These are phyloP conservation scores for Seriola rivoliana DNA, from an alignment of 2,113 vertebrate species.

Conservation along the genomic window DNA sequence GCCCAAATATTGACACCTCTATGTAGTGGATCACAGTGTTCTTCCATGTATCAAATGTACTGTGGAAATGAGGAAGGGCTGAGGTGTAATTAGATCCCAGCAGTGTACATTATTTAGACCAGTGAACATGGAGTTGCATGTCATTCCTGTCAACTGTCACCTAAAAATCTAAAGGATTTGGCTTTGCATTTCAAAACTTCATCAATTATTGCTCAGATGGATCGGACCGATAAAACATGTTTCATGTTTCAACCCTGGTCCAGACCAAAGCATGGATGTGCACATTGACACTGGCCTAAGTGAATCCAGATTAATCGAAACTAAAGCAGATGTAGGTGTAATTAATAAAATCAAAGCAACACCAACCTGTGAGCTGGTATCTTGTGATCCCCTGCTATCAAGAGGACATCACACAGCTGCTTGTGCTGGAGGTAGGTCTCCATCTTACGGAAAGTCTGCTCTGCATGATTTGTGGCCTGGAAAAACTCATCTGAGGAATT, in stretches of 20 bases:
- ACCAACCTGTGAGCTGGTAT: slow-evolving; percentile 96
- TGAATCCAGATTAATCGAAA: slow-evolving; percentile 37
- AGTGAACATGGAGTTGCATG: slow-evolving; percentile 34
- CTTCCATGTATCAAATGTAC: slow-evolving; percentile 19
- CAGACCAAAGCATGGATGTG: slow-evolving; percentile 15
- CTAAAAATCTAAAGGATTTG: slow-evolving; percentile 17
- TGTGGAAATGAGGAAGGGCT: slow-evolving; percentile 39
- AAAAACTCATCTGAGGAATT: slow-evolving; percentile 91
- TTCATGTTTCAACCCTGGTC: background rate
- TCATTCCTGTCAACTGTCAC: slow-evolving; percentile 10
- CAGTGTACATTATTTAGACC: slow-evolving; percentile 31
- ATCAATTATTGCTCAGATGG: slow-evolving; percentile 18
- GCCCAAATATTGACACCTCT: slow-evolving; percentile 55
- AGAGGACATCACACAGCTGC: slow-evolving; percentile 95
- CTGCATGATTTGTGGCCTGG: slow-evolving; percentile 92
- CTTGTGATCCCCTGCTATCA: slow-evolving; percentile 93
- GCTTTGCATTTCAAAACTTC: slow-evolving; percentile 43
- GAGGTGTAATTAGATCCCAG: slow-evolving; percentile 56
- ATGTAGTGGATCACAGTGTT: slow-evolving; percentile 23
- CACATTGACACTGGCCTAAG: slow-evolving; percentile 27
- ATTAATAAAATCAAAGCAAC: slow-evolving; percentile 62
- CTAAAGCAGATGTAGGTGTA: slow-evolving; percentile 31
- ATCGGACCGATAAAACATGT: slow-evolving; percentile 7
- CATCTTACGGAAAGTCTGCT: slow-evolving; percentile 96
- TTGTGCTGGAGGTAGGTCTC: slow-evolving; percentile 96